Evolutionary conservation across 2,113 vertebrate species (phyloP), one percentile per base, ranked within the genome.

Genomic region (Herpetotheres cachinnans): DNA sequence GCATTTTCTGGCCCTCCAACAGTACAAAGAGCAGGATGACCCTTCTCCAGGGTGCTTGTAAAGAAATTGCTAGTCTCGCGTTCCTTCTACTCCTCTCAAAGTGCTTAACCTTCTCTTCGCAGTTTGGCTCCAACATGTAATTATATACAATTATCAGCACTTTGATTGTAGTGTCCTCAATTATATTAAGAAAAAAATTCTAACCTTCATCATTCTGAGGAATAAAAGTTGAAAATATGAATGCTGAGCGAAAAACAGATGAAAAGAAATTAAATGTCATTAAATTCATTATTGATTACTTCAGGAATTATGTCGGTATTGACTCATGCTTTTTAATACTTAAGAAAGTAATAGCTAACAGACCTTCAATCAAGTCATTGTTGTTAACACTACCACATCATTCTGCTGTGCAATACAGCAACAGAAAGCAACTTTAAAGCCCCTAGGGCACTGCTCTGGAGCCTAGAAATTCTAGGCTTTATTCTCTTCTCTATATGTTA

Each of bases 121-220:
- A 96, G 97, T 95, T 95, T 95, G 95, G 62, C 86, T 95, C 94
- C 94, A 91, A 21, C 62, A 46, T 56, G 73, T 88, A 96, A 96
- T 97, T 97, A 94, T 47, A 91, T 85, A 84, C 77, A 96, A 95
- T 97, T 97, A 97, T 56, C 65, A 85, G 65, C 61, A 24, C 91
- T 94, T 92, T 97, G 97, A 95, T 97, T 97, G 95, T 95, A 95
- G 96, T 95, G 93, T 46, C 96, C 80, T 96, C 95, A 91, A 85
- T 96, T 96, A 93, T 8, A 74, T 36, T 46, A 55, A 29, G 40
- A 71, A 81, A 91, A 94, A 95, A 92, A 54, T 22, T 46, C 42
- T 90, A 95, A 89, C 69, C 80, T 89, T 96, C 73, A 63, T 79
- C 42, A 40, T 93, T 91, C 65, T 72, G 19, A 21, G n/a, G 40